Base-by-base conservation (phyloP, 2,888 invertebrate species). In the Synanthedon vespiformis region DNA sequence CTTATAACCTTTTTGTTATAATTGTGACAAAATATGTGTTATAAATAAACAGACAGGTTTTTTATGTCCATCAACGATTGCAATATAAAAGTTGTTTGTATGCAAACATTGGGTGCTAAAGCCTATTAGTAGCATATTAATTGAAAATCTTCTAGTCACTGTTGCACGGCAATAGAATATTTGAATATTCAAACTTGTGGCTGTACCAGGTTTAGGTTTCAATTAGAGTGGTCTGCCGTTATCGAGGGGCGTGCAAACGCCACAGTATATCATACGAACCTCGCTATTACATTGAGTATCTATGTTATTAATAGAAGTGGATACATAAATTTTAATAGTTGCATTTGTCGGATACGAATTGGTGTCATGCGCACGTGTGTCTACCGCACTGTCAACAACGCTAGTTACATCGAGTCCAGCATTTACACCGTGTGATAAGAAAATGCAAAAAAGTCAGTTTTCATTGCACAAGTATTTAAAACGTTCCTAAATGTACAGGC, bases 231-330 rank as follows among this genome's bases (percentile, higher is more conserved):
- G 57, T 56, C 58, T 56, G 55, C 56, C 57, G 58, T 61, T 61
- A 54, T 57, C 57, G 57, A 57, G 62, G 60, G 64, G 67, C 66
- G 63, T 68, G 65, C 65, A 64, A 63, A 64, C 58, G 62, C 60
- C 61, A 60, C 63, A 59, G 68, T 72, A 71, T 68, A 74, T 74
- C 70, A 71, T 67, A 62, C 64, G 60, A 58, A 70, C 65, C 65
- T 62, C 61, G 63, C 65, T 64, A 70, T 70, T 72, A 71, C 64
- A 62, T 61, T 60, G 62, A 65, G 62, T 71, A 65, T 65, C 67
- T 62, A 62, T 55, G 65, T 62, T 77, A 77, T 77, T 74, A 72
- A 72, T 77, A 78, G 74, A 69, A 65, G 65, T 71, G 61, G 68
- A 67, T 68, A 67, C 69, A 75, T 78, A 72, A 68, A 75, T 72